Base-by-base conservation (phyloP, 1,140 invertebrate species). In the Neodiprion pinetum region DNA sequence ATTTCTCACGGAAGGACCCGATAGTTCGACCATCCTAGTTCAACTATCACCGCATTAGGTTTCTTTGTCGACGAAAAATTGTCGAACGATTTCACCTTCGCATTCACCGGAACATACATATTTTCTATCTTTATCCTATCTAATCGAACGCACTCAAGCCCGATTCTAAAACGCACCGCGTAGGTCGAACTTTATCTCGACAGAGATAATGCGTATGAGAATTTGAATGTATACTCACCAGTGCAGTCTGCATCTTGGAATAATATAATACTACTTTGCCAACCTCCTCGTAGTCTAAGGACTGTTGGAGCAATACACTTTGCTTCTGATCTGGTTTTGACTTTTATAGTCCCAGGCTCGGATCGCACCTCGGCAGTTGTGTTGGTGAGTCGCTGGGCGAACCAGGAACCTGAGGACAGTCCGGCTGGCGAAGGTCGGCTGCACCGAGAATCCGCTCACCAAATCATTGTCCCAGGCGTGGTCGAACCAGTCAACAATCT, bases 261-360 rank as follows among this genome's bases (percentile, higher is more conserved):
- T 12, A 49, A 67, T 50, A 74, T 50, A 14, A 61, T 61, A 61
- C 53, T 61, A 61, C 53, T 71, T 75, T n/a, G 72, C 48, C 40
- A 78, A 80, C 79, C 80, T 83, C 78, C 78, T 82, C 77, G 65
- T 77, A 77, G 67, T 66, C 76, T 76, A 83, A 83, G 78, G 80
- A 83, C 81, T 83, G 82, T 78, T 75, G 61, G 67, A 74, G 68
- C 77, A 80, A 67, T 81, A 79, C 77, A 79, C 78, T 73, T 77
- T 82, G 69, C 72, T 76, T 69, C 71, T 76, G 73, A 80, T 78
- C 79, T 78, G 74, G 71, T 79, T 81, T 82, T 82, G 74, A 80
- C 82, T 83, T 84, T 82, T 84, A 84, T 84, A 84, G 71, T 71
- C 66, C 28, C 28, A 40, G 0, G 5, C 53, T 40, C 28, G 28